Base-by-base conservation (phyloP, 2,797 vertebrate genomes). In the Anas georgica region DNA sequence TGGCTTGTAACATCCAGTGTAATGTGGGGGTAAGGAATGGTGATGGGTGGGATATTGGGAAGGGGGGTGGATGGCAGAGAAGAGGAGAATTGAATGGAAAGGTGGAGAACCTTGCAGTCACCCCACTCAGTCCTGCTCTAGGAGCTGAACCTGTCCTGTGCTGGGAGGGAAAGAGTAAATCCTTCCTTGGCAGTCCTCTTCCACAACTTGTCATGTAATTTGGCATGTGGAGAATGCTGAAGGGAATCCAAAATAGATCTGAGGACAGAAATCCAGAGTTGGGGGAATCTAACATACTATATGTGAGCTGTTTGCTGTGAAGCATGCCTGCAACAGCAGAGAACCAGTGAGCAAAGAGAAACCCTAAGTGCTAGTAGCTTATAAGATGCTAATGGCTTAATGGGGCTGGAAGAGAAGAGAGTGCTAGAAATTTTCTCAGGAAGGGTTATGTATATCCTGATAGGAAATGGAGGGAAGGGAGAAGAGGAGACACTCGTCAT, bases 31-130 rank as follows among this genome's bases (percentile, higher is more conserved):
- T 70, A 72, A 68, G 37, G 35, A 81, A 31, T 29, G 22, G 29
- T 31, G 14, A 80, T 5, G 58, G 60, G 39, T 33, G 10, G 58
- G n/a, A 68, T 22, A 15, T 8, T 43, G 39, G 50, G 72, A 86
- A 62, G 82, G 28, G 21, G 17, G 4, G 15, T 82, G 74, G 41
- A 29, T 41, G 50, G 18, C 26, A 43, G 64, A 67, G 77, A 82
- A 68, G 0, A 0, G 11, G 60, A 82, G 52, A 70, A 91, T 25
- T 8, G 33, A 37, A 50, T 9, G 37, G 39, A 59, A 67, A 55
- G 21, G 9, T 3, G 0, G 7, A 10, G 23, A 87, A 22, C 10
- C 17, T 37, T 1, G 0, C 70, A 68, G 29, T 20, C 10, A 1
- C 4, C 8, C 14, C 0, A 1, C 5, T 79, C 48, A 59, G 25